Evolutionary conservation across 1,140 invertebrate genomes (phyloP), one percentile per base, ranked within the genome.

Genomic region (Rhagoletis zephyria): DNA sequence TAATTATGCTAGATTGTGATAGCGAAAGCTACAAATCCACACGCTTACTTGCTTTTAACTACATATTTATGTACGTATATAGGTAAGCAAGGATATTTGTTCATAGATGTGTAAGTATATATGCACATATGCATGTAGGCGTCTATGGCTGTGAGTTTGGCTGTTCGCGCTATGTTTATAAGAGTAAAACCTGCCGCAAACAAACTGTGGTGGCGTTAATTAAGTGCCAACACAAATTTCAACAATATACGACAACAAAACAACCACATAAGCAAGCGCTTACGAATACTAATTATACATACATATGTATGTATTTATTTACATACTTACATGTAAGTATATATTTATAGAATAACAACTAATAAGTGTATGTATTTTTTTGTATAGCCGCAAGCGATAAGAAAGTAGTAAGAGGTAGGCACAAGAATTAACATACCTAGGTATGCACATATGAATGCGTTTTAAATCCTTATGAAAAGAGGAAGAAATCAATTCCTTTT

Each of bases 221-320:
- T 85, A 85, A 85, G 85, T 85, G 85, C 85, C 85, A 61, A 85
- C 85, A 61, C 59, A 42, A 61, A 61, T 85, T 60, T 61, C 59
- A 40, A 85, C 85, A 61, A 85, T 40, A 40, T 56, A 30, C 30
- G 16, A 85, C 59, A 61, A 61, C 51, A 61, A 59, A 85, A 61
- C 67, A 19, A 40, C 16, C 12, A 74, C 30, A 30, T 9, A 42
- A 40, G 14, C 40, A 14, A 40, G 6, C 40, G 42, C 67, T 30
- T 45, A 1, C 30, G 30, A 30, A 30, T 30, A 30, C 30, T 30
- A 30, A 30, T 30, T 64, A 64, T 1, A 16, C 16, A 14, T 0
- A 64, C 16, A 10, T 60, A 60, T 6, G 59, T 60, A 60, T 60
- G 59, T 60, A 60, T 12, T 6, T 60, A 60, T 19, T 5, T 9